Base-by-base conservation (phyloP, 2,888 invertebrate species). In the Agonopterix heracliana region DNA sequence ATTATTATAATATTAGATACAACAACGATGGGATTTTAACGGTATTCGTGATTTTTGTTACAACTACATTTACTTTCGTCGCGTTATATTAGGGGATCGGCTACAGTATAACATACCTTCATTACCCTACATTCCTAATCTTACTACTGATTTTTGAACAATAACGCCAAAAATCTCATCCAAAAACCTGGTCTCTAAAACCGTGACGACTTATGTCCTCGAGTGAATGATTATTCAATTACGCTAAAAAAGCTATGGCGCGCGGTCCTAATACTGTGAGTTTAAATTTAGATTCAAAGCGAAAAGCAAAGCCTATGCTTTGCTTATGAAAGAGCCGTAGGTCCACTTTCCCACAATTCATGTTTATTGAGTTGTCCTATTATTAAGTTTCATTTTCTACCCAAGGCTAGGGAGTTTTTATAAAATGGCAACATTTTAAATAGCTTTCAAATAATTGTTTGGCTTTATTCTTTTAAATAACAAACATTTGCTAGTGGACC, bases 181-280 rank as follows among this genome's bases (percentile, higher is more conserved):
- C 40, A 40, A 17, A 46, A 40, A 10, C 11, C 38, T 38, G 38
- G 38, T 38, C 9, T n/a, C 38, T 38, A n/a, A 26, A 26, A 26
- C 45, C n/a, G 36, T 36, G 36, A 36, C 36, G 36, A 26, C 13
- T 9, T 26, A n/a, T 4, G 34, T 26, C 12, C 10, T 17, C 41
- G 46, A 46, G 45, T 11, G n/a, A 34, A 42, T 34, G 44, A n/a
- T 43, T n/a, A 44, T 44, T 44, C 14, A 9, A 17, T 40, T 17
- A 45, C 38, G 17, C 13, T 35, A 9, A 17, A 52, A 47, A 49
- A 54, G 50, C 54, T 50, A 57, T 53, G 76, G 78, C 77, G 76
- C 78, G 77, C 79, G 77, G 74, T 68, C 62, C 59, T 45, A 75
- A 74, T 71, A 71, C 71, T 71, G 65, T 60, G 54, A 43, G 3